Evolutionary conservation across 2,888 invertebrate species (phyloP).

Genomic region (Danaus chrysippus): DNA sequence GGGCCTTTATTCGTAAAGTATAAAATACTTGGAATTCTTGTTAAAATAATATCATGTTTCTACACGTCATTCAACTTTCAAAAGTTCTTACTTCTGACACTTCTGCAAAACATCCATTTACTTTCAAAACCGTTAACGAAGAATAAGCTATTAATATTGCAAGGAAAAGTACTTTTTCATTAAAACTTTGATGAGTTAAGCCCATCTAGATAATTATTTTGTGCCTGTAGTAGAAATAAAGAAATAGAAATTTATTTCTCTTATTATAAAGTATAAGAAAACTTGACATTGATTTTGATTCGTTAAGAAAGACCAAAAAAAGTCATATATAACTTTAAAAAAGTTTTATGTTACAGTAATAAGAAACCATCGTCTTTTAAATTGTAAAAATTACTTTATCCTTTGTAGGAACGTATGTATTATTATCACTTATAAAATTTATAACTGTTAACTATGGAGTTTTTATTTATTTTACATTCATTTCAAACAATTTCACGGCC

Average conservation of each 20-base stretch:
- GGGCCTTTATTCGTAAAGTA: too few species aligned
- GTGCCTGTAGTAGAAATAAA: background rate
- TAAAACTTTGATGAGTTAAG: constrained; percentile 1
- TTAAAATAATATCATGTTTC: constrained; percentile 14
- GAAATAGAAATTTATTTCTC: background rate
- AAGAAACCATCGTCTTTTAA: too few species aligned
- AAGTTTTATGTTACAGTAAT: too few species aligned
- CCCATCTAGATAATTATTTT: background rate
- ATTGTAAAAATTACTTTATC: too few species aligned
- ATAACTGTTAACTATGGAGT: too few species aligned
- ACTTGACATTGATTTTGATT: background rate
- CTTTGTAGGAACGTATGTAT: too few species aligned
- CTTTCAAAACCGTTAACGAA: background rate
- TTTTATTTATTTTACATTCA: too few species aligned
- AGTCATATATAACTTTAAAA: too few species aligned
- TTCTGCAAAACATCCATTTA: constrained; percentile 16
- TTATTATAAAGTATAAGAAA: background rate
- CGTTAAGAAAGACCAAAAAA: too few species aligned
- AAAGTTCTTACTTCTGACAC: constrained; percentile 16
- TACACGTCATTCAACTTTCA: constrained; percentile 16
- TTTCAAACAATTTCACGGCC: too few species aligned
- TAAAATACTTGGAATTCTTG: background rate
- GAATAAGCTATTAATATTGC: constrained; percentile 1
- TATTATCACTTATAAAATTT: too few species aligned
- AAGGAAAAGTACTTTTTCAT: background rate